These are phyloP conservation scores for Manis crassicaudata DNA, from an alignment of 2,797 vertebrate genomes.

Conservation along the genomic window DNA sequence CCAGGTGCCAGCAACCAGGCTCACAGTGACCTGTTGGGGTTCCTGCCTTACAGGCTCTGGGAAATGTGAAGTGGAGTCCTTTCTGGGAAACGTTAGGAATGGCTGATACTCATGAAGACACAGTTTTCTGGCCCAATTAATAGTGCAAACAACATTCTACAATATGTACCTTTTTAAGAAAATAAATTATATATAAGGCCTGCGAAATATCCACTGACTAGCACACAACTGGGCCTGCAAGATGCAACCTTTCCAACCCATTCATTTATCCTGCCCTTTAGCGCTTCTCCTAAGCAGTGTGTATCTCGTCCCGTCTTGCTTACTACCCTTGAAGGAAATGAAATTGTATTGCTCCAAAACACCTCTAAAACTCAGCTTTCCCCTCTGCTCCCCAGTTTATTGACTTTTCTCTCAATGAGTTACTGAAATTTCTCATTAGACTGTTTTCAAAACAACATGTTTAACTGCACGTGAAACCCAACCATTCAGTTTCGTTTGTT, in stretches of 20 bases:
- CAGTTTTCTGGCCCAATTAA: constrained; percentile 60
- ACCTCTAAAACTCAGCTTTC: background rate
- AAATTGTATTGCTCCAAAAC: background rate
- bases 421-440: constrained; percentile 65
- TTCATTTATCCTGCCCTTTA: constrained; percentile 67
- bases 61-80: background rate
- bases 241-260: constrained; percentile 5
- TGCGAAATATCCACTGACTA: background rate
- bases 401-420: constrained; percentile 27
- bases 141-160: constrained; percentile 58
- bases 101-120: background rate
- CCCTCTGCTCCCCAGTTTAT: background rate
- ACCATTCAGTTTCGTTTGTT: background rate
- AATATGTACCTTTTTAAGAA: constrained; percentile 61
- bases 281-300: background rate
- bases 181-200: constrained; percentile 71
- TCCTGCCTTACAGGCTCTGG: background rate
- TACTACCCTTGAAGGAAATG: constrained; percentile 50
- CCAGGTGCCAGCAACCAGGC: background rate
- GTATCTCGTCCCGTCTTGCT: constrained; percentile 38
- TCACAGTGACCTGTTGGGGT: background rate
- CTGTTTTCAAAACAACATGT: constrained; percentile 63
- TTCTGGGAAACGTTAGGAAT: background rate
- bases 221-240: background rate
- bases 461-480: background rate